Percentiles rank a stretch among this genome's conserved stretches.
phyloP scores from a whole-genome alignment of 1,140 invertebrate species.

The Notospermus geniculatus region DNA sequence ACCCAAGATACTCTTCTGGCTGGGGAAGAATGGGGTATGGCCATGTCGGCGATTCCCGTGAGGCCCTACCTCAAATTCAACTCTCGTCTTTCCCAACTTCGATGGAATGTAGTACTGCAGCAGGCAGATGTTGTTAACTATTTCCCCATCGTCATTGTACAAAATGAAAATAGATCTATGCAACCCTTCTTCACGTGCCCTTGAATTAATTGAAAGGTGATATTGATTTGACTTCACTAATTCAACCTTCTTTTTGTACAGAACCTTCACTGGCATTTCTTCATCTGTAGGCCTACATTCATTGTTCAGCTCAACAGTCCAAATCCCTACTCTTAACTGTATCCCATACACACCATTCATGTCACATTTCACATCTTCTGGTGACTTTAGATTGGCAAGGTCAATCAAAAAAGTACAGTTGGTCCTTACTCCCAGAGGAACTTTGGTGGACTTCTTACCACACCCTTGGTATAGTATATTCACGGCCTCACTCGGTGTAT shows the following conservation, averaged over 20 bases:
- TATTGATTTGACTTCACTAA: too few relatives aligned
- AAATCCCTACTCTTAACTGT: not conserved
- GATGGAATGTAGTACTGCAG: not conserved
- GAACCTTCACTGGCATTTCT: not conserved
- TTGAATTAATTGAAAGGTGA: not conserved
- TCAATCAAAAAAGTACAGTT: not conserved
- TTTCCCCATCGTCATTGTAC: not conserved
- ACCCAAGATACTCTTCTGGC: not conserved
- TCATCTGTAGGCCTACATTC: not conserved
- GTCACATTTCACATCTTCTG: not conserved
- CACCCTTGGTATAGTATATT: too few relatives aligned
- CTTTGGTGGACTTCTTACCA: not conserved
- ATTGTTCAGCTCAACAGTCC: not conserved
- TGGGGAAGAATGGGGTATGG: not conserved
- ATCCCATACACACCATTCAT: conserved; percentile 4
- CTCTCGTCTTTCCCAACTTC: not conserved
- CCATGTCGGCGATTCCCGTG: conserved; percentile 5
- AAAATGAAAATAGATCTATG: not conserved
- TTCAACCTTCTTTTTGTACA: not conserved
- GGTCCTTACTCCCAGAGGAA: not conserved
- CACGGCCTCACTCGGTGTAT: too few relatives aligned
- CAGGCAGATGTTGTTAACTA: conserved; percentile 4
- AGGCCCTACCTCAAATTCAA: not conserved
- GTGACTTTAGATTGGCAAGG: not conserved
- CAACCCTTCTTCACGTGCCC: not conserved